Conservation (phyloP, 2,113 vertebrate genomes). For the Oncorhynchus nerka region DNA sequence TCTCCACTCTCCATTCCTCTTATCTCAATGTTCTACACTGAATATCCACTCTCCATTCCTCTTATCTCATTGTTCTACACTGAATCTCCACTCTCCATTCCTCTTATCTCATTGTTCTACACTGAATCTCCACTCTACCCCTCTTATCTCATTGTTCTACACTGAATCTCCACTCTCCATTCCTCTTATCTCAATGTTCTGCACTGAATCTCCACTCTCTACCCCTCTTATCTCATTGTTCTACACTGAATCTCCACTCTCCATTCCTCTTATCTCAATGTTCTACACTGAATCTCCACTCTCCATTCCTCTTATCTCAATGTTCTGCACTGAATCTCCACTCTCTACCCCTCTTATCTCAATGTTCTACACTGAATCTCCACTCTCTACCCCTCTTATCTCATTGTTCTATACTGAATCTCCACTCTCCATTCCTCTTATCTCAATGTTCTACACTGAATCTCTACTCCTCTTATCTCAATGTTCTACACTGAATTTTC, state of each 20-base stretch:
- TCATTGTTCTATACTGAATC: slow-evolving; percentile 9
- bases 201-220: neutral
- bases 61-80: too few relatives aligned
- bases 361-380: neutral
- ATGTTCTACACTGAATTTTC: neutral
- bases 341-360: too few relatives aligned
- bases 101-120: neutral
- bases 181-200: neutral
- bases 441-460: neutral
- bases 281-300: neutral
- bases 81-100: too few relatives aligned
- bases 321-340: too few relatives aligned
- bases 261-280: neutral
- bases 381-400: too few relatives aligned
- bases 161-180: too few relatives aligned
- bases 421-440: too few relatives aligned
- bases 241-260: neutral
- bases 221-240: neutral
- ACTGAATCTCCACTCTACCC: neutral
- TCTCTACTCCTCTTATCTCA: too few relatives aligned
- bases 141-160: slow-evolving; percentile 11
- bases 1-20: too few relatives aligned
- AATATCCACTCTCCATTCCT: too few relatives aligned
- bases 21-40: too few relatives aligned
- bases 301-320: too few relatives aligned